Evolutionary conservation across 2,888 invertebrate species (phyloP), one percentile per base, ranked within the genome.

Genomic region (Diarsia rubi): DNA sequence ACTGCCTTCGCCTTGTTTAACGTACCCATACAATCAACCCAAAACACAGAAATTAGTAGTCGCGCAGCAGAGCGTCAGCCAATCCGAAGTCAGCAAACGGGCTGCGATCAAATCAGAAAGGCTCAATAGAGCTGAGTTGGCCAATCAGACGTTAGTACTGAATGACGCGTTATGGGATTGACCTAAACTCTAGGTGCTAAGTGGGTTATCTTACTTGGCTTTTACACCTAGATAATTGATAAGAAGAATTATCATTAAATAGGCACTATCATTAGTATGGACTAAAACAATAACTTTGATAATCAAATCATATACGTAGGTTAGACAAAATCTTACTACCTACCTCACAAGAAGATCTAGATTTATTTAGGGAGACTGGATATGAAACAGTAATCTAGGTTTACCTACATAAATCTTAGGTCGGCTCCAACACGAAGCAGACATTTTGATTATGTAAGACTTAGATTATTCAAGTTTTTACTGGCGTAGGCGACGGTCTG

Each of bases 381-480:
- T 71, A 78, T 24, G 37, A 72, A 65, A 65, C 31, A n/a, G 31
- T 63, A 42, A 47, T 59, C 37, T 59, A 21, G n/a, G 64, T 72
- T 31, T 44, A 24, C 16, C n/a, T 3, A 75, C 9, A 44, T 49
- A 63, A 44, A 49, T 52, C 57, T 59, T 27, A 52, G 24, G 72
- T 64, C 44, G 12, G n/a, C 19, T 52, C 64, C 45, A 63, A 49
- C 62, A 78, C 57, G 42, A 79, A 54, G 44, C 37, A 75, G 69
- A 75, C 69, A 80, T 71, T 74, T 64, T 70, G 57, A 70, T 80
- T 77, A 80, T 65, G 68, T 83, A 73, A 82, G 52, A 45, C 72
- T 70, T 44, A 63, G 64, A 70, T 73, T 67, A 80, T 83, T 83
- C 70, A 70, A 83, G 70, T 80, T 83, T 82, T 82, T 77, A 80